Base-by-base conservation (phyloP, 2,888 invertebrate genomes). In the Caenorhabditis imperialis region DNA sequence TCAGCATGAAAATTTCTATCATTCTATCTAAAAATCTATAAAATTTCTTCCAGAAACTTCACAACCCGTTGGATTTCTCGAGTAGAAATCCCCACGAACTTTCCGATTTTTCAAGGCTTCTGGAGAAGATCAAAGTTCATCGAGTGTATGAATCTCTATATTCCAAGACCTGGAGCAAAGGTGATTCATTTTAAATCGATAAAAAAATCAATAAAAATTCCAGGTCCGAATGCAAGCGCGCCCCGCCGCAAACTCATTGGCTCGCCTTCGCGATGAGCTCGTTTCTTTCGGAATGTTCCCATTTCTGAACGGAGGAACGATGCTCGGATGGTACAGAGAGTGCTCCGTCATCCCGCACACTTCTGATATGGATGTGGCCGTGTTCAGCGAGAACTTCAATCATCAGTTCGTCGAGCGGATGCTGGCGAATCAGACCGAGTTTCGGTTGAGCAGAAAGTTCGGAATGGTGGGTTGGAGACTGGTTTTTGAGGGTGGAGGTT, bases 281-380 rank as follows among this genome's bases (percentile, higher is more conserved):
- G 30, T 70, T 2, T 35, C 42, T 8, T 25, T 30, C 14, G 37
- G 30, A 5, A 75, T 75, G 70, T 75, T 53, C 20, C 58, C 70
- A 25, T 70, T 75, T 38, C n/a, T 75, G n/a, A 62, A 57, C 10
- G 62, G 69, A 12, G 75, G 75, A 6, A 75, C 75, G 12, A 10
- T 70, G 6, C 23, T 75, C 3, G 74, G 75, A n/a, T 75, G 75
- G 75, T 75, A 71, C 35, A 38, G 77, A 10, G 77, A 77, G 37
- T 77, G 74, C 22, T 57, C 65, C 14, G 57, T 77, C 1, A 77
- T 77, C 14, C 74, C 77, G 3, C 74, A 74, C 54, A 77, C 77
- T 4, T 5, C 0, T 0, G 77, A 78, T 25, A 67, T 78, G 72
- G 78, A 78, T 25, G 1, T 78, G 0, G 40, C 63, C 2, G 44